Evolutionary conservation across 2,888 invertebrate species (phyloP).

Genomic region (Cepaea hortensis): DNA sequence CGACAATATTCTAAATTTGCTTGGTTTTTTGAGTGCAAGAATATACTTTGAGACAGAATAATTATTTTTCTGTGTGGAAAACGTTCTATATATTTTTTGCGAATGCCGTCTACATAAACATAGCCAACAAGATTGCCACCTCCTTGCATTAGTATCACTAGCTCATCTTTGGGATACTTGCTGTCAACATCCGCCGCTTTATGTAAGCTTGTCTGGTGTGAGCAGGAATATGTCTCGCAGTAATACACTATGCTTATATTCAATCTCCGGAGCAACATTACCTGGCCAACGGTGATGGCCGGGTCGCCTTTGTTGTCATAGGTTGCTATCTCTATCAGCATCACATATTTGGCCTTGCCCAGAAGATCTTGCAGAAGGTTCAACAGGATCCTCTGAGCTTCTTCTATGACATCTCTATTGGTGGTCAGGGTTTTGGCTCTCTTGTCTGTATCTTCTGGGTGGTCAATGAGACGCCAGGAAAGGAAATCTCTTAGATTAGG

Average conservation of each 20-base stretch:
- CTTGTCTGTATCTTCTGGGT: conserved; percentile 40
- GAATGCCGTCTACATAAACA: background rate
- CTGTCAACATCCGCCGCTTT: conserved; percentile 25
- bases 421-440: conserved; percentile 38
- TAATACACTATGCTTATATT: conserved; percentile 47
- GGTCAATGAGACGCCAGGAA: conserved; percentile 46
- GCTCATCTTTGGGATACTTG: conserved; percentile 18
- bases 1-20: background rate
- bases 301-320: conserved; percentile 57
- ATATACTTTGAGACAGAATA: conserved; percentile 52
- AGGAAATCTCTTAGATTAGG: conserved; percentile 24
- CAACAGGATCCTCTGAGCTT: conserved; percentile 43
- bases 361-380: conserved; percentile 28
- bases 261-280: conserved; percentile 46
- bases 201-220: background rate
- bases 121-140: conserved; percentile 57
- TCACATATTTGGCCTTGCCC: conserved; percentile 41
- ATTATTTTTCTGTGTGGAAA: conserved; percentile 41
- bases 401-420: conserved; percentile 44
- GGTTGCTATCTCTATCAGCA: conserved; percentile 54
- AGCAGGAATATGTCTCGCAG: conserved; percentile 37
- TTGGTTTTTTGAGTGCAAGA: background rate
- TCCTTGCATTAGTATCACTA: conserved; percentile 56
- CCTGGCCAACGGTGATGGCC: conserved; percentile 54
- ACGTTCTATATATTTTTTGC: conserved; percentile 15